phyloP scores from a whole-genome alignment of 2,888 invertebrate genomes.

The Phyllotreta cruciferae region DNA sequence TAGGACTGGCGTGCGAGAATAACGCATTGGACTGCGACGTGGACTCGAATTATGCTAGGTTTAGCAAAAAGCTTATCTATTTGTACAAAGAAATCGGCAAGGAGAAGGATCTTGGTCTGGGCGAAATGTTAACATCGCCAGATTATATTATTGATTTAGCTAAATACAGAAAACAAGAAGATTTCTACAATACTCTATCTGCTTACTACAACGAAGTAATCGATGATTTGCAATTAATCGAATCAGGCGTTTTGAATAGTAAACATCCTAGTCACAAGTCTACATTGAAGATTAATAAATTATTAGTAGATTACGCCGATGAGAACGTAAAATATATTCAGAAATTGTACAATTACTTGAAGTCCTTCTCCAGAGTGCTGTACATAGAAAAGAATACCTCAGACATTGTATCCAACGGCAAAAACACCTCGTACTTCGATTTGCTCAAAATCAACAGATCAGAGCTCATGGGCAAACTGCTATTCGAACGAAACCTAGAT shows the following conservation, averaged over 20 bases:
- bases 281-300: conserved; percentile 64
- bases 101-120: conserved; percentile 43
- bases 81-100: conserved; percentile 46
- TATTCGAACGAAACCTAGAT: conserved; percentile 72
- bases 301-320: conserved; percentile 52
- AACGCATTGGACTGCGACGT: conserved; percentile 40
- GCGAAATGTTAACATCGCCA: conserved; percentile 49
- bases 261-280: conserved; percentile 64
- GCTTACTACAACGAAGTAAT: conserved; percentile 63
- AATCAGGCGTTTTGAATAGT: conserved; percentile 59
- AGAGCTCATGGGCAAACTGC: conserved; percentile 70
- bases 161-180: conserved; percentile 44
- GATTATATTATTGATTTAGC: conserved; percentile 47
- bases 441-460: conserved; percentile 65
- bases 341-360: conserved; percentile 67
- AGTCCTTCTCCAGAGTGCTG: conserved; percentile 64
- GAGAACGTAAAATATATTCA: conserved; percentile 58
- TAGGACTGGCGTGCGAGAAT: conserved; percentile 46
- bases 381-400: conserved; percentile 54
- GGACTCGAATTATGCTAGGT: conserved; percentile 47
- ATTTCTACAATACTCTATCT: conserved; percentile 53
- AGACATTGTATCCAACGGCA: conserved; percentile 52
- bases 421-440: conserved; percentile 62
- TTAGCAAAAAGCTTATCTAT: conserved; percentile 49
- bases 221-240: conserved; percentile 40